Evolutionary conservation across 1,140 invertebrate genomes (phyloP), one percentile per base, ranked within the genome.

Genomic region (Dendrolimus punctatus): DNA sequence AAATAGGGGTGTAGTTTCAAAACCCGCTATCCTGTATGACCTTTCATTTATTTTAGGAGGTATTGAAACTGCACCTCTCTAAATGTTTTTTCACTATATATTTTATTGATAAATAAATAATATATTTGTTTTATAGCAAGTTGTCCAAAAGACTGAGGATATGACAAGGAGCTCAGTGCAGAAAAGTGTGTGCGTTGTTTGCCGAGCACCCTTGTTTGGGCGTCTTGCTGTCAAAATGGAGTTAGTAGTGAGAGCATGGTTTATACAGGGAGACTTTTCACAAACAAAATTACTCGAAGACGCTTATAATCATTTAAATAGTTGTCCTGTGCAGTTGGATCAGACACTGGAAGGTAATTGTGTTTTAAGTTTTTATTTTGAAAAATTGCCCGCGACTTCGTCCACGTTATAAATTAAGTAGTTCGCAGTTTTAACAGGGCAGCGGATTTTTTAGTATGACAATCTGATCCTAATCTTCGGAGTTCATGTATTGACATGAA

Each of bases 231-330:
- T 98, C 0, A 99, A 99, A 90, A 92, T 99, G 88, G 92, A 96
- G 53, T 88, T 99, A 4, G 99, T 99, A 57, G 99, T 98, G 0
- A 93, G 98, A 82, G 97, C 96, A 0, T 99, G 99, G 87, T 99
- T 99, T 85, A 92, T 98, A 59, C 95, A 99, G 87, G 94, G 95
- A 40, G 96, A 98, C 85, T 98, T 97, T 71, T 95, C 95, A 51
- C 93, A 96, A 81, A 93, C 95, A n/a, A 93, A 93, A 7, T 89
- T 99, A 38, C 87, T 99, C 48, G 92, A 97, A 75, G 96, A 99
- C 78, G 97, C 97, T 44, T 99, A 94, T 85, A 92, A 93, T 71
- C 97, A 98, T 87, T 88, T 99, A 4, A 98, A 98, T 85, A 91
- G 91, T 61, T 98, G 94, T 78, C 90, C 98, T 72, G 89, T 81